A percentile compares a stretch with the other conserved stretches of the same genome.
Evolutionary conservation across 2,888 invertebrate genomes (phyloP).

Genomic region (Eupsilia transversa): DNA sequence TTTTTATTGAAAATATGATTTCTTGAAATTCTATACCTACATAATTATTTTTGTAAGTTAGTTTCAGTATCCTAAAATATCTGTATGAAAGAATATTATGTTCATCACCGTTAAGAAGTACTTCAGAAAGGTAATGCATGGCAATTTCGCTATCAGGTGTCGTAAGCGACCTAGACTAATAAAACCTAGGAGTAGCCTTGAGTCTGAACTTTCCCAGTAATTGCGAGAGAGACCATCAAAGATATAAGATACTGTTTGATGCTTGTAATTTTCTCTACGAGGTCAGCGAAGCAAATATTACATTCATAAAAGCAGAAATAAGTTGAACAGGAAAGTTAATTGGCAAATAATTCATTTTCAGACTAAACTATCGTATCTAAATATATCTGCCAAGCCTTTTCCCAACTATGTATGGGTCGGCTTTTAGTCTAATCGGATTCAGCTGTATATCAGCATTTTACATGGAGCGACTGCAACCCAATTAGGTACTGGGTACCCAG

Average conservation of each 20-base stretch:
- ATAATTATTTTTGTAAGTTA: neutral
- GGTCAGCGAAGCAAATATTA: slow-evolving; percentile 11
- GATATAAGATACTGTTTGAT: neutral
- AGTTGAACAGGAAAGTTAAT: neutral
- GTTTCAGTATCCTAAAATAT: neutral
- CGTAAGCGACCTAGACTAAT: neutral
- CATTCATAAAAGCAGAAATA: neutral
- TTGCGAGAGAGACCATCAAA: slow-evolving; percentile 3
- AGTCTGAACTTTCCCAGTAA: neutral
- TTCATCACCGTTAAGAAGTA: neutral
- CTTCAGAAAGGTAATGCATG: neutral
- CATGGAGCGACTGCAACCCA: too few species aligned
- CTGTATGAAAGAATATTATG: neutral
- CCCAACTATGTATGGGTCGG: too few species aligned
- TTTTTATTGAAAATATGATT: neutral
- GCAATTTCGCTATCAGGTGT: neutral
- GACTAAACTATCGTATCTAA: too few species aligned
- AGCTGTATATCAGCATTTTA: too few species aligned
- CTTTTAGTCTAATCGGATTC: too few species aligned
- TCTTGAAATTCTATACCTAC: neutral
- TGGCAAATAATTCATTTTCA: neutral
- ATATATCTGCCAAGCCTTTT: too few species aligned
- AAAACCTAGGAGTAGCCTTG: neutral
- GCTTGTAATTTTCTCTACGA: neutral
- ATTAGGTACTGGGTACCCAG: too few species aligned